phyloP scores from a whole-genome alignment of 2,888 invertebrate genomes.

The Morpho helenor region DNA sequence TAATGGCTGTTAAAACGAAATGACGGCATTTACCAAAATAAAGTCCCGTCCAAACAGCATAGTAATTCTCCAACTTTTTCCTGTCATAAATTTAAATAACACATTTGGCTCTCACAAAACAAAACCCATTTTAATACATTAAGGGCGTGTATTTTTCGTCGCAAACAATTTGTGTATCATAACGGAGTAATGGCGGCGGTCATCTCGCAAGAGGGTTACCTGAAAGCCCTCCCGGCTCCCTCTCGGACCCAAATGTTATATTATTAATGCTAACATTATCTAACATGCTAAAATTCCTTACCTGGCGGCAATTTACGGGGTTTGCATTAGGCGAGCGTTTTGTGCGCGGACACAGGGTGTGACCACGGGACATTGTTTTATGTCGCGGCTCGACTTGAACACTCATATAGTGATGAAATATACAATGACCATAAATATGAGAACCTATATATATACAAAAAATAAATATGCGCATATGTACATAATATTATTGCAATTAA shows the following conservation, averaged over 20 bases:
- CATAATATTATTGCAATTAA: no score
- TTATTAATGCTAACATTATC: slow-evolving; percentile 43
- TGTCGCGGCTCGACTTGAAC: no score
- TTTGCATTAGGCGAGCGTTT: slow-evolving; percentile 2
- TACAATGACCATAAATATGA: no score
- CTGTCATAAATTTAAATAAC: background rate
- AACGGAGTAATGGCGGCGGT: slow-evolving; percentile 28
- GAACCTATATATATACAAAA: no score
- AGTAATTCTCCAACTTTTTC: no score
- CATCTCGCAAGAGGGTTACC: slow-evolving; percentile 38
- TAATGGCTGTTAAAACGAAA: no score
- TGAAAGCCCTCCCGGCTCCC: slow-evolving; percentile 30
- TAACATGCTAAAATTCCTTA: slow-evolving; percentile 22
- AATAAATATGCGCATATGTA: no score
- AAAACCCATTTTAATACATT: background rate
- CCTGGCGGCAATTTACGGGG: slow-evolving; percentile 11
- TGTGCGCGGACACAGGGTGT: background rate
- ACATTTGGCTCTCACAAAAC: background rate
- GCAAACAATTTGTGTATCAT: slow-evolving; percentile 13
- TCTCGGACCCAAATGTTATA: slow-evolving; percentile 40
- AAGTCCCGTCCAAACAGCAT: no score
- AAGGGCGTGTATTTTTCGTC: slow-evolving; percentile 8
- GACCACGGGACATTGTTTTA: no score
- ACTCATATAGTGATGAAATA: no score
- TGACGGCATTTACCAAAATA: no score